Evolutionary conservation across 2,888 invertebrate genomes (phyloP).

Genomic region (Drosophila multiciliata): DNA sequence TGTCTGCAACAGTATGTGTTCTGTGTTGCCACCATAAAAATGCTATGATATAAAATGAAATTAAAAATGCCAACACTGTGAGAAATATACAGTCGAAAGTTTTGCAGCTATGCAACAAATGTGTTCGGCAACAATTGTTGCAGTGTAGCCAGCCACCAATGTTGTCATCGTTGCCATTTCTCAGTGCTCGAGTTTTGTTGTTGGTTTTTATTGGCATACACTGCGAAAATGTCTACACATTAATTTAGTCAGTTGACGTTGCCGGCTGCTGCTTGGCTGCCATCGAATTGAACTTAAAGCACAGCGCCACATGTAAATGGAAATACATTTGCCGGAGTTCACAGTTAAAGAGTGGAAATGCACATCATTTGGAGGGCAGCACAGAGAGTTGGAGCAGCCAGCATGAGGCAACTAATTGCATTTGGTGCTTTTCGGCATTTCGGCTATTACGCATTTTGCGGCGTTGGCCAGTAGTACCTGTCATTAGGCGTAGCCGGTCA

Average conservation of each 20-base stretch:
- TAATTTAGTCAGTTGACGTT: slow-evolving; percentile 50
- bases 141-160: slow-evolving; percentile 9
- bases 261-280: slow-evolving; percentile 9
- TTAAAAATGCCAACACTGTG: slow-evolving; percentile 69
- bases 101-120: slow-evolving; percentile 22
- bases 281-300: slow-evolving; percentile 28
- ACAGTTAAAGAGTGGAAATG: slow-evolving; percentile 37
- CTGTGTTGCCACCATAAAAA: slow-evolving; percentile 54
- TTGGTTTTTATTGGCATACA: slow-evolving; percentile 49
- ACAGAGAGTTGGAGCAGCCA: slow-evolving; percentile 1
- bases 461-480: slow-evolving; percentile 62
- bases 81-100: slow-evolving; percentile 26
- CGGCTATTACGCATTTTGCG: slow-evolving; percentile 70
- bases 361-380: slow-evolving; percentile 2
- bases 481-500: slow-evolving; percentile 62
- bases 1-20: slow-evolving; percentile 20
- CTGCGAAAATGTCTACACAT: slow-evolving; percentile 65
- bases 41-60: slow-evolving; percentile 65
- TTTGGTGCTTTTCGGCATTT: slow-evolving; percentile 64
- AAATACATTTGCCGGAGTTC: slow-evolving; percentile 42
- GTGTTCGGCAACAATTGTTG: slow-evolving; percentile 45
- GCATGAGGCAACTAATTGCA: slow-evolving; percentile 69
- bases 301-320: slow-evolving; percentile 18
- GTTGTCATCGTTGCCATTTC: slow-evolving; percentile 51
- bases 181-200: slow-evolving; percentile 25